phyloP scores from a whole-genome alignment of 2,888 invertebrate genomes.

The Odontocolon sp. region DNA sequence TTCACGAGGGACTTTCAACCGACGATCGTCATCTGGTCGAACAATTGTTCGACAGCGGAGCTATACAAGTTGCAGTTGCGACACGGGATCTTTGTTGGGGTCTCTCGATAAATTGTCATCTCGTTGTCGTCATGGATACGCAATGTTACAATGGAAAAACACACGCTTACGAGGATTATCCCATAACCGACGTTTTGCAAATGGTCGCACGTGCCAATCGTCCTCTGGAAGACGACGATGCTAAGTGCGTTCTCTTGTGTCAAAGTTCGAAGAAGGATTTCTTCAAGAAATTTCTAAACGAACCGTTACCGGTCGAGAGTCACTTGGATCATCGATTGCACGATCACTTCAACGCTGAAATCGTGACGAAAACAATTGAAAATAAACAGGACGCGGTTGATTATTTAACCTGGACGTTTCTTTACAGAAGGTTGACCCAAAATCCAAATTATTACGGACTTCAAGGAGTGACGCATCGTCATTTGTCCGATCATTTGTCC shows the following conservation, averaged over 20 bases:
- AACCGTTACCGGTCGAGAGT: constrained; percentile 98
- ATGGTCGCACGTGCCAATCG: constrained; percentile 99
- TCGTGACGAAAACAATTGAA: constrained; percentile 99
- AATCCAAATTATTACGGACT: constrained; percentile 99
- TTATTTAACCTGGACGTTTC: constrained; percentile 99
- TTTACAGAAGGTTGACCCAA: constrained; percentile 97
- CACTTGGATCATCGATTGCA: constrained; percentile 98
- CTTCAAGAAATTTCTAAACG: constrained; percentile 98
- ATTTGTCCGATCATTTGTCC: constrained; percentile 98
- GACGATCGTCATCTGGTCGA: constrained; percentile 95
- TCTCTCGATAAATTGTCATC: constrained; percentile 93
- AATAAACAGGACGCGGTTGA: constrained; percentile 99
- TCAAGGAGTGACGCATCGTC: constrained; percentile 97
- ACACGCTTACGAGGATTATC: constrained; percentile 98
- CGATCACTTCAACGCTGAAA: constrained; percentile 99
- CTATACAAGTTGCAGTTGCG: constrained; percentile 95
- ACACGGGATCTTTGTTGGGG: constrained; percentile 97
- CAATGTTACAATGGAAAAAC: constrained; percentile 87
- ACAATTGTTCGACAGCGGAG: constrained; percentile 95
- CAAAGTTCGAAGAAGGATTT: constrained; percentile 99
- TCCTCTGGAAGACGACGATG: constrained; percentile 94
- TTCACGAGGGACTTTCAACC: constrained; percentile 95
- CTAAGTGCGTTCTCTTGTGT: constrained; percentile 97
- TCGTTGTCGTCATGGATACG: constrained; percentile 98
- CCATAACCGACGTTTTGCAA: constrained; percentile 97